Evolutionary conservation across 2,113 vertebrate genomes (phyloP), one percentile per base, ranked within the genome.

Genomic region (Alaudala cheleensis): DNA sequence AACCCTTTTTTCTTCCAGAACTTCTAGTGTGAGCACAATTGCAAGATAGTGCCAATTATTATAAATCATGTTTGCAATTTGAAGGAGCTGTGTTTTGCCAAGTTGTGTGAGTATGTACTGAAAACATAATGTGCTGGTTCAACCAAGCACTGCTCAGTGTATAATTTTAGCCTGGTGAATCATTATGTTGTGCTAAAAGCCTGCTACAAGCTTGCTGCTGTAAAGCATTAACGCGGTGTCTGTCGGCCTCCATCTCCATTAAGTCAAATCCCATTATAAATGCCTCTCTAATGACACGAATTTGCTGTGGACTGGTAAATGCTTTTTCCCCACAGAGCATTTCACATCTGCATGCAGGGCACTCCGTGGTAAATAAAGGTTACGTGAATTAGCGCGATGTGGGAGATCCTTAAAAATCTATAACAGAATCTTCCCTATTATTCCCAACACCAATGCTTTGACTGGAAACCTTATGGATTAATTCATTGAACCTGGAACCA

Each of bases 141-240:
- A 88, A 91, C 53, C 88, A 60, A 87, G 91, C 10, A 5, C 70
- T 80, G 51, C 62, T 94, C 62, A 42, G 39, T 61, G 70, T 85
- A 31, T 92, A 95, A 95, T 96, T 95, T 95, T 94, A 95, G 86
- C 58, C 33, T 78, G 51, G 57, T 91, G 83, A 92, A 87, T 97
- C 88, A 92, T 90, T 93, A 71, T 88, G 57, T 89, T 86, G 67
- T 93, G 85, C 90, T 92, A 91, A 95, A 92, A 95, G 86, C 92
- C 90, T 79, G 85, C 79, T 82, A 82, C 86, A 82, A 79, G 87
- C 72, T 81, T 34, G 34, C 56, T 86, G 66, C 77, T 91, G 51
- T 83, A 72, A 92, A 93, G 62, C 81, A 77, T 91, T 95, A 88
- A 50, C 34, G 4, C 25, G 11, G 47, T 40, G 54, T 85, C 78